Conservation (phyloP, 2,113 vertebrate species). For the Coreoperca whiteheadi region DNA sequence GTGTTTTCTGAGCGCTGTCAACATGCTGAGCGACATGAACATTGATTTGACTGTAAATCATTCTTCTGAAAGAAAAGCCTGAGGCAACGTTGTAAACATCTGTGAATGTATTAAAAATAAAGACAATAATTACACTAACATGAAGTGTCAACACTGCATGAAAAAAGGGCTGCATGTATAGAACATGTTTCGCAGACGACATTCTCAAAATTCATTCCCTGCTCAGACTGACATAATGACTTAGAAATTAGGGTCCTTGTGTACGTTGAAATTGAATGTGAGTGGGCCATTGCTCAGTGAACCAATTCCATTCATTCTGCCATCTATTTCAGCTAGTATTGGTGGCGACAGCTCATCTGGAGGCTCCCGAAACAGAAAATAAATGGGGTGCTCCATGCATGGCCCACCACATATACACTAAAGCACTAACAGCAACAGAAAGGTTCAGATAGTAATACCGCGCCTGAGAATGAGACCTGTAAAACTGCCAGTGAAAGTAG, state of each 20-base stretch:
- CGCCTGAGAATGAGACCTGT: conserved; percentile 17
- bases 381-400: conserved; percentile 60
- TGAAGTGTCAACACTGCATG: background rate
- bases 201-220: conserved; percentile 40
- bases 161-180: background rate
- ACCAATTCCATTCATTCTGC: conserved; percentile 62
- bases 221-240: conserved; percentile 27
- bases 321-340: conserved; percentile 68
- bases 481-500: conserved; percentile 17
- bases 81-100: conserved; percentile 2
- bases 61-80: conserved; percentile 13
- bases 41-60: conserved; percentile 28
- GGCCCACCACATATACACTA: conserved; percentile 36
- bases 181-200: conserved; percentile 10
- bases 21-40: conserved; percentile 13
- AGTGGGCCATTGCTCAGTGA: conserved; percentile 42
- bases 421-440: conserved; percentile 11
- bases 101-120: conserved; percentile 19
- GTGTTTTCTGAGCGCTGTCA: conserved; percentile 10
- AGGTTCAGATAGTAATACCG: conserved; percentile 42
- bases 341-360: conserved; percentile 71
- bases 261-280: conserved; percentile 66
- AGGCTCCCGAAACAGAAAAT: conserved; percentile 47
- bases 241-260: conserved; percentile 48
- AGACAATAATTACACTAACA: conserved; percentile 8